These are phyloP conservation scores for Polyploca ridens DNA, from an alignment of 2,888 invertebrate genomes.

Conservation along the genomic window DNA sequence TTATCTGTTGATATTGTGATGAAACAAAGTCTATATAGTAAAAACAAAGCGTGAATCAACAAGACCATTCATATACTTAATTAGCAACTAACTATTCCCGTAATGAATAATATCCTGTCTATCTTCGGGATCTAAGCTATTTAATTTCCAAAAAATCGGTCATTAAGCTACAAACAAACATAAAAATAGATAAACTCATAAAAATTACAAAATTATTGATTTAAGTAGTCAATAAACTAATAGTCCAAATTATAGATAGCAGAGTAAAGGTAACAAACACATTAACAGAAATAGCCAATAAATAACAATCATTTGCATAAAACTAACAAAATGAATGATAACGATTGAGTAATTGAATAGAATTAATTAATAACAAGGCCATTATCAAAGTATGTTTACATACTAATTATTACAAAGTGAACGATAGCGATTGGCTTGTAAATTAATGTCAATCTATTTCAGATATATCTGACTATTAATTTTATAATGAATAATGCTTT, in stretches of 20 bases:
- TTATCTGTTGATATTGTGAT: too few species aligned
- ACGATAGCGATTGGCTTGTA: not conserved
- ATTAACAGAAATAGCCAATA: not conserved
- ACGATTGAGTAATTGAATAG: not conserved
- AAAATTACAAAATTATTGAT: too few species aligned
- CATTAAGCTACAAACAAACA: too few species aligned
- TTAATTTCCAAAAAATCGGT: too few species aligned
- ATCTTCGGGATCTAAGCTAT: too few species aligned
- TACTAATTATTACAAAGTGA: not conserved
- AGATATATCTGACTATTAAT: not conserved
- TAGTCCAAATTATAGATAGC: not conserved
- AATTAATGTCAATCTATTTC: not conserved
- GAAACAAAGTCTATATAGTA: too few species aligned
- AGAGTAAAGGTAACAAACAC: not conserved
- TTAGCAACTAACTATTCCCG: too few species aligned
- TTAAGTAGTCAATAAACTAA: not conserved
- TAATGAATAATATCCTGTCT: too few species aligned
- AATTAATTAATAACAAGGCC: not conserved
- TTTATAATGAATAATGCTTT: not conserved
- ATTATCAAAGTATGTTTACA: not conserved
- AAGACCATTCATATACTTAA: too few species aligned
- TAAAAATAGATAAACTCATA: too few species aligned
- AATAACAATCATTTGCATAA: not conserved
- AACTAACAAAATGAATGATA: not conserved
- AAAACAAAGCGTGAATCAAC: too few species aligned